Base-by-base conservation (phyloP, 2,888 invertebrate genomes). In the Drosophila putrida region DNA sequence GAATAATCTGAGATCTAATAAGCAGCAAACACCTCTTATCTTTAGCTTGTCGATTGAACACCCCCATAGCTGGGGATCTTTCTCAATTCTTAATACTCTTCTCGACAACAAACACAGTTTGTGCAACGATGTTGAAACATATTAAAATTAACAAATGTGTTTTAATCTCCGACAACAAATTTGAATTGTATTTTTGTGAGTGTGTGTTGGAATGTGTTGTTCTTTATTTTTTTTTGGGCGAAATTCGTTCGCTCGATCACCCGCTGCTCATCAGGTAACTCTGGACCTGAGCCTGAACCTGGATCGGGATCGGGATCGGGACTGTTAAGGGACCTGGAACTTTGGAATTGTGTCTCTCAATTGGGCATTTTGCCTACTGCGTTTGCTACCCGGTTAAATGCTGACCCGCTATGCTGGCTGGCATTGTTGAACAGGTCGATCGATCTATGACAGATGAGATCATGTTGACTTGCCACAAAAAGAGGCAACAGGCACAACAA, bases 401-500 rank as follows among this genome's bases (percentile, higher is more conserved):
- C 67, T 76, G 69, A 68, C 61, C 77, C 73, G 69, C 58, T 71
- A 66, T 64, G 60, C 20, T 57, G 69, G 11, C 46, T 64, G 61
- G 61, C 84, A 74, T 75, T 89, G 88, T 84, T 82, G 83, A 88
- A 86, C 89, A 88, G 87, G 90, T 88, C 91, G 91, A 91, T 91
- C 91, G 91, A 91, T 90, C 91, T 90, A 91, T 90, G 90, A 90
- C 90, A 90, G 91, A 90, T 90, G 90, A 88, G 89, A 91, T 90
- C 90, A 89, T 87, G 90, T 87, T 91, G 90, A 90, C 85, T 88
- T 77, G 69, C 73, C 80, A 83, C 83, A 80, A 82, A 80, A 84
- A 76, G 57, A 74, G 75, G 75, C 65, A 84, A 53, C 80, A 72
- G 65, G 62, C 60, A 65, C 75, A 64, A 72, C 75, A 72, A 63